Percentiles rank a stretch among this genome's conserved stretches.
phyloP scores from a whole-genome alignment of 30 jellyfish, hydroid and myxozoan species.

The Aurelia coerulea region DNA sequence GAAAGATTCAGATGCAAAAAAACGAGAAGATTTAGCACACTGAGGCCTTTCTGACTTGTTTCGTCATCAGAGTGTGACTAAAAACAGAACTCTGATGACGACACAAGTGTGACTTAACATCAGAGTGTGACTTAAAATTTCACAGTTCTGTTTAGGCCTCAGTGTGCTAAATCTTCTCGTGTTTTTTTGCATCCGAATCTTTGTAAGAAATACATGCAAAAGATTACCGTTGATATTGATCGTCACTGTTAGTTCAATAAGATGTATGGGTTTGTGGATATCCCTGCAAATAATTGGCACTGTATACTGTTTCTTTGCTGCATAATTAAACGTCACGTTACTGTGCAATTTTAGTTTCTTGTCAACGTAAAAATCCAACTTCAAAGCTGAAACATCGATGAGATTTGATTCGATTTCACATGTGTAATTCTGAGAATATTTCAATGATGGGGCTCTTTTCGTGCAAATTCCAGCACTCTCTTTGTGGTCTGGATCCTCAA shows the following conservation, averaged over 20 bases:
- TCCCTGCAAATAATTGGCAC: constrained; percentile 70
- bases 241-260: constrained; percentile 17
- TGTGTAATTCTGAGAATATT: constrained; percentile 16
- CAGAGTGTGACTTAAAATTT: too few species aligned
- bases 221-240: constrained; percentile 40
- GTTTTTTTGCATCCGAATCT: background rate
- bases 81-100: too few species aligned
- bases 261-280: constrained; percentile 30
- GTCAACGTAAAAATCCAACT: constrained; percentile 28
- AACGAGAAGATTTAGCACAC: too few species aligned
- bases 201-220: background rate
- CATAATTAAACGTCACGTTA: constrained; percentile 27
- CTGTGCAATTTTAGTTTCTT: constrained; percentile 28
- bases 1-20: too few species aligned
- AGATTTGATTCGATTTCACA: constrained; percentile 50
- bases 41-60: too few species aligned
- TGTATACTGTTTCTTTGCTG: constrained; percentile 12
- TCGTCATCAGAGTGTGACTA: too few species aligned
- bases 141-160: too few species aligned
- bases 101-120: too few species aligned
- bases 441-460: constrained; percentile 6
- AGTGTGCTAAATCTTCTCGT: too few species aligned
- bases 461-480: constrained; percentile 58
- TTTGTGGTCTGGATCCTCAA: constrained; percentile 71
- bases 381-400: constrained; percentile 17